Conservation (phyloP, 2,113 vertebrate species). For the Ptyas mucosa region DNA sequence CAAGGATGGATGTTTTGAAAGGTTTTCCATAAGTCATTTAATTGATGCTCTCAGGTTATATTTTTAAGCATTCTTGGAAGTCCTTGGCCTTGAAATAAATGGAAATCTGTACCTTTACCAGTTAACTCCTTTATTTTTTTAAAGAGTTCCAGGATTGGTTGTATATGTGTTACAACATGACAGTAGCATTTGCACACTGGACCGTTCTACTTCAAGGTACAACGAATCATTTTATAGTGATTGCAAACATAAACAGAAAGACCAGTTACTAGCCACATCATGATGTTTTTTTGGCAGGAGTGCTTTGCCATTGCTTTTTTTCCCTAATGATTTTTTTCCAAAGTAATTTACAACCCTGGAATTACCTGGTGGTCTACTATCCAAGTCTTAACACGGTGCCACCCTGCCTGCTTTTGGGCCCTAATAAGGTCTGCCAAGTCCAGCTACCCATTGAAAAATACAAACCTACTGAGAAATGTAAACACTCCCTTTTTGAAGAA, state of each 20-base stretch:
- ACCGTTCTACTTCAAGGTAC: background rate
- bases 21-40: background rate
- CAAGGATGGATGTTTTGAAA: background rate
- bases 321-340: background rate
- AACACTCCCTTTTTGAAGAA: background rate
- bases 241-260: background rate
- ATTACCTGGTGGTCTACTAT: background rate
- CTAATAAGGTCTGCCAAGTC: background rate
- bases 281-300: background rate
- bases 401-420: background rate
- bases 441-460: background rate
- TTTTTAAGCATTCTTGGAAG: background rate
- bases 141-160: background rate
- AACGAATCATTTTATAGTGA: background rate
- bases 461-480: no score
- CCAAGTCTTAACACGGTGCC: background rate
- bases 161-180: background rate
- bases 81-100: background rate
- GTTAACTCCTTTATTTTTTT: background rate
- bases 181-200: background rate
- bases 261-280: background rate
- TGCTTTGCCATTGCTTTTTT: background rate
- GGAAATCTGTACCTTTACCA: background rate
- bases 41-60: background rate
- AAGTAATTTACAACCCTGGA: background rate